Base-by-base conservation (phyloP, 2,113 vertebrate species). In the Alligator sinensis region DNA sequence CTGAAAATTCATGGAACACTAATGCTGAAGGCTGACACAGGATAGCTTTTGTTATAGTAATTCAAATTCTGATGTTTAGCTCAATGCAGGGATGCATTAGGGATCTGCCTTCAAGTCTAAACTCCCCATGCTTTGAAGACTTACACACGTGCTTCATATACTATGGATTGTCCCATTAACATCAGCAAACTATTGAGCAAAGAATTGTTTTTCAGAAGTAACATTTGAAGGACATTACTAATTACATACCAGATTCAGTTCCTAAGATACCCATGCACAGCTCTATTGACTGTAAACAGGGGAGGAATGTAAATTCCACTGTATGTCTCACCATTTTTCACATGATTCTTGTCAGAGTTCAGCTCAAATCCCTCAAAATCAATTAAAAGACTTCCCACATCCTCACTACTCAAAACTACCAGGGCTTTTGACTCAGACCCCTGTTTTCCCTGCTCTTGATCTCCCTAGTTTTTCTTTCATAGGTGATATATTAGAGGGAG, bases 1-100 rank as follows among this genome's bases (percentile, higher is more conserved):
- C 87, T 85, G 95, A 95, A 96, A 96, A 95, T 95, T 94, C 95
- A 94, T 95, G 72, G 89, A 91, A 90, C 89, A 90, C 85, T 87
- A 92, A 87, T 76, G 78, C 92, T 84, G 89, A n/a, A 77, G 25
- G 30, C 75, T 28, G 22, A 21, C 22, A 28, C 27, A 77, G 25
- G 25, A 55, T 22, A 19, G 16, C 68, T 21, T 72, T 72, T 72
- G 14, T 72, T 38, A 22, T 12, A 5, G 68, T 4, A 16, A 72
- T 11, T 38, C 11, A 72, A 72, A 34, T 34, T 38, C 30, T 38
- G 68, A 18, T 72, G n/a, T 21, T 30, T 70, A 6, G 6, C 38
- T n/a, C 22, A 4, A 72, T 22, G 19, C 9, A 6, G 18, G 19
- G 10, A 72, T 72, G 68, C 68, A 11, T 34, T 21, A 4, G 68